Conservation (phyloP, 35 echinoderm and acorn worm species). For the Apostichopus californicus region DNA sequence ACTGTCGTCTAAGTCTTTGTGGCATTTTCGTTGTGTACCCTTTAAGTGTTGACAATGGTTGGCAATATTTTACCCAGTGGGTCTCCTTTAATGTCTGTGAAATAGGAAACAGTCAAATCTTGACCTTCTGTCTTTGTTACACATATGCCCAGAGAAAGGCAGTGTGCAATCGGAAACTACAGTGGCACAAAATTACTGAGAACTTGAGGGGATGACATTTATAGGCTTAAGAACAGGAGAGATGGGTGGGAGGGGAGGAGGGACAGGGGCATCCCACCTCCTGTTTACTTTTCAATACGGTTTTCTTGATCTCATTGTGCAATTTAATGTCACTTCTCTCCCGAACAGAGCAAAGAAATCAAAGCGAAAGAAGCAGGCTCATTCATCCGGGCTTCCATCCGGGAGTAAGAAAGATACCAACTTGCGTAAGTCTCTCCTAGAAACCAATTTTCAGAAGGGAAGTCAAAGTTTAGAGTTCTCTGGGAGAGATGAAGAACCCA, state of each 20-base stretch:
- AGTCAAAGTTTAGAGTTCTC: conserved; percentile 11
- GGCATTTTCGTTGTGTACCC: too few species aligned
- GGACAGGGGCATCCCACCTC: neutral
- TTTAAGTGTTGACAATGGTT: too few species aligned
- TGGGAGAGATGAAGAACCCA: neutral
- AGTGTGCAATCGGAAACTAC: too few species aligned
- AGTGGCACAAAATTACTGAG: neutral
- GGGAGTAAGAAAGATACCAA: neutral
- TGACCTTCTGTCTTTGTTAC: too few species aligned
- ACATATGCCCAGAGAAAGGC: too few species aligned
- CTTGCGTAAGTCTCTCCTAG: conserved; percentile 11
- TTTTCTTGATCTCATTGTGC: neutral
- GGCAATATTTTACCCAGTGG: too few species aligned
- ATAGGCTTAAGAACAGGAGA: neutral
- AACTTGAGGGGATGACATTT: neutral
- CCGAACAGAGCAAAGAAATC: conserved; percentile 2
- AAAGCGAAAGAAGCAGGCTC: neutral
- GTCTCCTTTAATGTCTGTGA: too few species aligned
- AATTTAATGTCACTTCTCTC: neutral
- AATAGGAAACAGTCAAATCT: too few species aligned
- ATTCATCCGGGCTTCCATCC: neutral
- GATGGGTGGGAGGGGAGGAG: too few species aligned
- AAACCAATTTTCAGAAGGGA: conserved; percentile 23
- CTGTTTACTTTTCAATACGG: neutral
- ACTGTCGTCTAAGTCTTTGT: too few species aligned